Conservation (phyloP, 2,797 vertebrate species). For the Myotis vivesi region DNA sequence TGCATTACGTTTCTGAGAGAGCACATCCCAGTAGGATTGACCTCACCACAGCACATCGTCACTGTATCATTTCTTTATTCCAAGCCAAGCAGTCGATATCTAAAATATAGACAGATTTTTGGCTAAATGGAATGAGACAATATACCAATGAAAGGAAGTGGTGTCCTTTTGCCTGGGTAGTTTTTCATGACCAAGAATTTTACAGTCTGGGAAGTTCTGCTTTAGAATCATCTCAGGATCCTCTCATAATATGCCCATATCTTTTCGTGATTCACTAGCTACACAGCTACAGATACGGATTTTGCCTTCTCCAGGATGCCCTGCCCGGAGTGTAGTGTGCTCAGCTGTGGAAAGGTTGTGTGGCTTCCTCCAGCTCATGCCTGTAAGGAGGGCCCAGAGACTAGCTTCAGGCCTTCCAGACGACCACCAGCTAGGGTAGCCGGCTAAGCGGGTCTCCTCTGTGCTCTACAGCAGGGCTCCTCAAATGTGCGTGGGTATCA, state of each 20-base stretch:
- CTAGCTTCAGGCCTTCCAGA: background rate
- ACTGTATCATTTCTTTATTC: background rate
- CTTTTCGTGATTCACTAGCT: background rate
- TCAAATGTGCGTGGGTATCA: background rate
- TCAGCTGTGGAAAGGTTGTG: background rate
- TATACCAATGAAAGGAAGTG: background rate
- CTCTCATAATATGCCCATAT: background rate
- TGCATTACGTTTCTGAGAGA: background rate
- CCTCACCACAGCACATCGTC: background rate
- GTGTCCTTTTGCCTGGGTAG: background rate
- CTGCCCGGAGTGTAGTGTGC: background rate
- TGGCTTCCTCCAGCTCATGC: background rate
- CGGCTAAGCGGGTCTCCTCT: background rate
- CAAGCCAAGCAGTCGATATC: background rate
- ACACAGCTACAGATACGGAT: background rate
- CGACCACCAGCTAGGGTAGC: background rate
- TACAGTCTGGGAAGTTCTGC: background rate
- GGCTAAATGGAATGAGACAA: background rate
- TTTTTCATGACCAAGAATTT: conserved; percentile 5
- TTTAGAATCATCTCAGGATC: background rate
- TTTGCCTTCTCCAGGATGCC: background rate
- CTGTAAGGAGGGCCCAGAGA: background rate
- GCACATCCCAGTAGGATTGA: background rate
- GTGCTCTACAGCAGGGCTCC: background rate
- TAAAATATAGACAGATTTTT: conserved; percentile 25